Percentiles rank a stretch among this genome's conserved stretches.
Evolutionary conservation across 2,888 invertebrate genomes (phyloP).

Genomic region (Drosophila niveifrons): DNA sequence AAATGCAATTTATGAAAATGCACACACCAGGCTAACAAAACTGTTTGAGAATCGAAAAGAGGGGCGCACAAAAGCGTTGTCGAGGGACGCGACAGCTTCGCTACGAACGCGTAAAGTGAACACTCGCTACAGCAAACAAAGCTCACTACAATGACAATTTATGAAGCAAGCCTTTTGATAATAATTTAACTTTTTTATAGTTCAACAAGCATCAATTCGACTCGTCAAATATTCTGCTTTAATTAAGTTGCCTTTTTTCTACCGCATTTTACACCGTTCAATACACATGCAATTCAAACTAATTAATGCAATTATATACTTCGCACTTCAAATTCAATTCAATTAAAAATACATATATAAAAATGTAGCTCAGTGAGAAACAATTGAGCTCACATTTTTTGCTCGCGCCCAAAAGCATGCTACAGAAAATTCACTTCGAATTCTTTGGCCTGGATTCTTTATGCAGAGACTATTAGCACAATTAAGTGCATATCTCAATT

Average conservation of each 20-base stretch:
- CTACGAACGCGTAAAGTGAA: constrained; percentile 6
- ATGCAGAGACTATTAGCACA: too few relatives aligned
- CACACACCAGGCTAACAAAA: constrained; percentile 47
- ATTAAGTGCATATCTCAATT: too few relatives aligned
- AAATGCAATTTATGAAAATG: constrained; percentile 75
- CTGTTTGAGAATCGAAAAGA: constrained; percentile 25
- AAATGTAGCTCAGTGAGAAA: not conserved
- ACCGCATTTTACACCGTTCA: too few relatives aligned
- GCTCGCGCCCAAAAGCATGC: constrained; percentile 3
- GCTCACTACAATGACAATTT: not conserved
- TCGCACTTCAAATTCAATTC: too few relatives aligned
- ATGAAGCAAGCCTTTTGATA: not conserved
- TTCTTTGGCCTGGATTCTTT: not conserved
- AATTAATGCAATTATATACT: too few relatives aligned
- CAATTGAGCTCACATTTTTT: not conserved
- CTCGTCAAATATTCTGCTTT: too few relatives aligned
- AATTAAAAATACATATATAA: too few relatives aligned
- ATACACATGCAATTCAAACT: too few relatives aligned
- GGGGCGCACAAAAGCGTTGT: constrained; percentile 6
- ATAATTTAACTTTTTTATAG: too few relatives aligned
- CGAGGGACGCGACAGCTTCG: constrained; percentile 2
- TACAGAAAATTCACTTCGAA: not conserved
- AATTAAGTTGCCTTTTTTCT: too few relatives aligned
- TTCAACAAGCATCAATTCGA: too few relatives aligned
- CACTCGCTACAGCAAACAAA: not conserved